Evolutionary conservation across 1,140 invertebrate genomes (phyloP).

Genomic region (Trichomalopsis sarcophagae): DNA sequence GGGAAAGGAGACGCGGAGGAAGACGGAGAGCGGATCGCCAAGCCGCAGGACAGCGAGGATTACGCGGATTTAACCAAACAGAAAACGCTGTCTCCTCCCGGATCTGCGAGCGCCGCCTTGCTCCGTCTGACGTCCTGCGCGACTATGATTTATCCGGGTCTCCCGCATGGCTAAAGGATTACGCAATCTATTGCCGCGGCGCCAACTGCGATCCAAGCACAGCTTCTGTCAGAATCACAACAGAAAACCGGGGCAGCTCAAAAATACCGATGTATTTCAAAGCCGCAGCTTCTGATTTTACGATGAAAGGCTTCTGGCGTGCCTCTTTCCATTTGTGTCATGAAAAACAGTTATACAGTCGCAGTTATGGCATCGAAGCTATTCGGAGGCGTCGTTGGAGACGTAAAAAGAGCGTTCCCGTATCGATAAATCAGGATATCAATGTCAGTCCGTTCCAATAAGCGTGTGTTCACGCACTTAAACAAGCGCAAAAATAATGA

Average conservation of each 20-base stretch:
- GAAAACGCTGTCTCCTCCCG: not conserved
- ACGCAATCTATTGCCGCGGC: not conserved
- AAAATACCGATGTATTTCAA: no score
- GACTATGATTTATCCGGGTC: conserved; percentile 15
- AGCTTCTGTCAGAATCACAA: not conserved
- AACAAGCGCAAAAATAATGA: no score
- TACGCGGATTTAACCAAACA: conserved; percentile 59
- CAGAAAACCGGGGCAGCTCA: not conserved
- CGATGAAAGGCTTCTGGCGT: no score
- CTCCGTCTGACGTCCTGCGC: not conserved
- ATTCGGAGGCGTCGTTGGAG: not conserved
- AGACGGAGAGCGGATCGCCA: conserved; percentile 29
- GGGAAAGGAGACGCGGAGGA: not conserved
- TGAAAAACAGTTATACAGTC: no score
- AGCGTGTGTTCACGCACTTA: not conserved
- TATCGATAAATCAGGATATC: conserved; percentile 3
- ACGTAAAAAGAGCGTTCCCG: not conserved
- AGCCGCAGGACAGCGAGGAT: conserved; percentile 54
- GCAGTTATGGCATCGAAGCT: not conserved
- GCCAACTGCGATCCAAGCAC: not conserved
- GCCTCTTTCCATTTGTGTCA: no score
- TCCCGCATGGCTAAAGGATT: not conserved
- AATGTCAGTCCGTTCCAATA: not conserved
- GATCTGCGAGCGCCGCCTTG: not conserved
- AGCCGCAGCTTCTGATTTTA: no score